Evolutionary conservation across 1,140 invertebrate genomes (phyloP), one percentile per base, ranked within the genome.

Genomic region (Calliphora vicina): DNA sequence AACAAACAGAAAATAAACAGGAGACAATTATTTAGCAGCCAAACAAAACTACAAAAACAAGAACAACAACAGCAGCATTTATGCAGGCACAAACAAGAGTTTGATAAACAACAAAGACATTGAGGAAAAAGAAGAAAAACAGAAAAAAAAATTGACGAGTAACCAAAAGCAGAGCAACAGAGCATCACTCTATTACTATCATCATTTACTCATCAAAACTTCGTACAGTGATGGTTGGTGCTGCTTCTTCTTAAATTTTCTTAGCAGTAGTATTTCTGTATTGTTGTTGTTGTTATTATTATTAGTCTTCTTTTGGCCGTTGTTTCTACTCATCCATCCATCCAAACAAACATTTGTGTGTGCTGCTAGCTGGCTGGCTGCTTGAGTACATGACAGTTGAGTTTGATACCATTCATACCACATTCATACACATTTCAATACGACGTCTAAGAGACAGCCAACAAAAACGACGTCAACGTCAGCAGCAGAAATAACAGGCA

Each of bases 401-500:
- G 50, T 67, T 67, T 67, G 61, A 67, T 67, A 67, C 23, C 74
- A 74, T 29, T 27, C 72, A 74, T 29, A 26, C 17, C 67, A 27
- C 71, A 73, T 26, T 20, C 73, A 42, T 20, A 35, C 29, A 43
- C 73, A 35, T 35, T 35, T 35, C 27, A 76, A 76, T n/a, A 76
- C 74, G 42, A 45, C 74, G 29, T 4, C 26, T 3, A 29, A 10
- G 27, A 45, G 8, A 25, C 20, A 42, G 15, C 20, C 42, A 43
- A 43, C 78, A 80, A 15, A 26, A 10, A 29, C 27, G 25, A 23
- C 42, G 29, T 27, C 81, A 82, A 23, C 81, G 25, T 23, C 29
- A 42, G 67, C 80, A 81, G 80, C 80, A 82, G 26, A n/a, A 27
- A 80, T 67, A 83, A 78, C 82, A 84, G 50, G 61, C 61, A 45